These are phyloP conservation scores for Cephus cinctus DNA, from an alignment of 1,140 invertebrate genomes.

Conservation along the genomic window DNA sequence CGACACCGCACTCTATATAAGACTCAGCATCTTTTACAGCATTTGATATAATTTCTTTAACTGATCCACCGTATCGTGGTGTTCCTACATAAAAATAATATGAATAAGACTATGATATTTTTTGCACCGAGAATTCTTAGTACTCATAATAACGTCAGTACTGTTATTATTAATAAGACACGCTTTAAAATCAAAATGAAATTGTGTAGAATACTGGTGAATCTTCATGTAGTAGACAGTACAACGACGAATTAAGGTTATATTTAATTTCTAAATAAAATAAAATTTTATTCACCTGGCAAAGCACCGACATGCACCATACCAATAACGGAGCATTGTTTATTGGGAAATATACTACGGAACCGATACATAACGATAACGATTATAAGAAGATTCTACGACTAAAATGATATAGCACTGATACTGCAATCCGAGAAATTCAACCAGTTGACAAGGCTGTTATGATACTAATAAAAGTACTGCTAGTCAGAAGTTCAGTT, in stretches of 20 bases:
- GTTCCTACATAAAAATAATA: slow-evolving; percentile 55
- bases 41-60: slow-evolving; percentile 58
- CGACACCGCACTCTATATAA: slow-evolving; percentile 60
- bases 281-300: slow-evolving; percentile 59
- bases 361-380: slow-evolving; percentile 44
- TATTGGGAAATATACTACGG: slow-evolving; percentile 41
- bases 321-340: slow-evolving; percentile 63
- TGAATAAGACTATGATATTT: too few species aligned
- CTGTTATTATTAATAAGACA: too few species aligned
- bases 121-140: too few species aligned
- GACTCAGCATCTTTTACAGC: slow-evolving; percentile 62
- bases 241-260: too few species aligned
- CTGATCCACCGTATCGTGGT: slow-evolving; percentile 51
- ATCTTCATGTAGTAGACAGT: too few species aligned
- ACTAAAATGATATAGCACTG: background rate
- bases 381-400: background rate
- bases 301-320: slow-evolving; percentile 75
- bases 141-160: too few species aligned
- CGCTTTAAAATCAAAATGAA: background rate
- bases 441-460: too few species aligned
- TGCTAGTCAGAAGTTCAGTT: too few species aligned
- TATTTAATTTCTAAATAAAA: slow-evolving; percentile 2
- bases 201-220: too few species aligned
- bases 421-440: too few species aligned
- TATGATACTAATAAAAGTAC: too few species aligned